Evolutionary conservation across 2,113 vertebrate genomes (phyloP).

Genomic region (Vidua macroura): DNA sequence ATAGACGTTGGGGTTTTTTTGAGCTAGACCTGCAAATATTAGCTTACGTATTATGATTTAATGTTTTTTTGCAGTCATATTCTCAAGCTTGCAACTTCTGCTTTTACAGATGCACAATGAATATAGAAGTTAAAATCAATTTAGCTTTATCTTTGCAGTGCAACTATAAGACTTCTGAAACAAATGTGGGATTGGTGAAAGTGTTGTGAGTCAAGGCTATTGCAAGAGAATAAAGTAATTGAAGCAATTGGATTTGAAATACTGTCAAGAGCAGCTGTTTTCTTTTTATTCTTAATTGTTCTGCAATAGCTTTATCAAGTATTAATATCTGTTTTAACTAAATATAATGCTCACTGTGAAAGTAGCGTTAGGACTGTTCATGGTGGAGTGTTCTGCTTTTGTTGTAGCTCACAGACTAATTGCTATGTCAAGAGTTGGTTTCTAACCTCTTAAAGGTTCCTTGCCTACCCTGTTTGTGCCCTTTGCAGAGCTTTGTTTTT

Average conservation of each 20-base stretch:
- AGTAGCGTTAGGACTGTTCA: not conserved
- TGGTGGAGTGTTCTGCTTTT: not conserved
- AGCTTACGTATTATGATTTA: not conserved
- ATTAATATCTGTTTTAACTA: not conserved
- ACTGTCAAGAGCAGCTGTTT: not conserved
- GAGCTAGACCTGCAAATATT: not conserved
- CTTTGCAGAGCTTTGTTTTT: not conserved
- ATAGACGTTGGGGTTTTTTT: accelerated
- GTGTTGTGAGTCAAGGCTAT: not conserved
- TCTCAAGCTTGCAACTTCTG: not conserved
- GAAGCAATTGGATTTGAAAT: not conserved
- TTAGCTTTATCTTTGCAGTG: not conserved
- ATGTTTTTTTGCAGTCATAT: not conserved
- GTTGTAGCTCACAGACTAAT: not conserved
- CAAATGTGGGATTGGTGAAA: not conserved
- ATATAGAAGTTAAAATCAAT: not conserved
- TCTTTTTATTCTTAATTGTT: not conserved
- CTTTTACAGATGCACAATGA: not conserved
- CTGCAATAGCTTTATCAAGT: not conserved
- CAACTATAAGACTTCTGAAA: not conserved
- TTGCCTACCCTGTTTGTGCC: not conserved
- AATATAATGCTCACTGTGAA: not conserved
- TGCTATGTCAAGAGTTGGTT: not conserved
- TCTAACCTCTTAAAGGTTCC: not conserved
- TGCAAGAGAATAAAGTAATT: not conserved